These are phyloP conservation scores for Ostrea edulis DNA, from an alignment of 1,140 invertebrate genomes.

Conservation along the genomic window DNA sequence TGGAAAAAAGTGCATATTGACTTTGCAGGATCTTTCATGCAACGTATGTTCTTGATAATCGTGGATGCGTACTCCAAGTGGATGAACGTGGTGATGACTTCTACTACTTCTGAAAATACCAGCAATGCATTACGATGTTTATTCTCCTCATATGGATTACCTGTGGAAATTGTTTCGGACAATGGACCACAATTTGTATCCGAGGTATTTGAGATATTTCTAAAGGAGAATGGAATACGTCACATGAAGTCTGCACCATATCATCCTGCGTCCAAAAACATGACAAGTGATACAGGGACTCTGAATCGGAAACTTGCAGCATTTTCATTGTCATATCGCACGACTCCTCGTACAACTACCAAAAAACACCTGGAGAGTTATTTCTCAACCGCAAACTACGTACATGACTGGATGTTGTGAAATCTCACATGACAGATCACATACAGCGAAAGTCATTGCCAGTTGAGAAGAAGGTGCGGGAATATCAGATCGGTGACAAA, in stretches of 20 bases:
- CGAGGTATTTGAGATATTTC: constrained; percentile 71
- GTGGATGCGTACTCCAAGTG: constrained; percentile 63
- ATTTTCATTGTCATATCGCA: constrained; percentile 50
- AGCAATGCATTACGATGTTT: constrained; percentile 51
- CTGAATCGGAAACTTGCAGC: constrained; percentile 43
- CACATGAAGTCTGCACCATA: no score
- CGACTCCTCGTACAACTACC: constrained; percentile 46
- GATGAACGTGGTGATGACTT: constrained; percentile 54
- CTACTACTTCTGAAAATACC: constrained; percentile 49
- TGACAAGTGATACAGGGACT: no score
- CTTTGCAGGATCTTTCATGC: no score
- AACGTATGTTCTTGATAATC: constrained; percentile 56
- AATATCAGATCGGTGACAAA: no score
- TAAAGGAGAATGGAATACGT: constrained; percentile 75
- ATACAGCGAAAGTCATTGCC: neutral
- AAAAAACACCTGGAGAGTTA: constrained; percentile 47
- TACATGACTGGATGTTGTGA: constrained; percentile 45
- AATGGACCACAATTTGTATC: constrained; percentile 79
- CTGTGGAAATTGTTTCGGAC: constrained; percentile 74
- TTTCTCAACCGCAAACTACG: no score
- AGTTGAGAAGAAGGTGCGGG: neutral
- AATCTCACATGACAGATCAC: constrained; percentile 38
- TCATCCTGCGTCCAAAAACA: no score
- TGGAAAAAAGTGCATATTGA: no score
- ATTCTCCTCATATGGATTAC: constrained; percentile 78